phyloP scores from a whole-genome alignment of 2,113 vertebrate species.

The Nerophis ophidion region DNA sequence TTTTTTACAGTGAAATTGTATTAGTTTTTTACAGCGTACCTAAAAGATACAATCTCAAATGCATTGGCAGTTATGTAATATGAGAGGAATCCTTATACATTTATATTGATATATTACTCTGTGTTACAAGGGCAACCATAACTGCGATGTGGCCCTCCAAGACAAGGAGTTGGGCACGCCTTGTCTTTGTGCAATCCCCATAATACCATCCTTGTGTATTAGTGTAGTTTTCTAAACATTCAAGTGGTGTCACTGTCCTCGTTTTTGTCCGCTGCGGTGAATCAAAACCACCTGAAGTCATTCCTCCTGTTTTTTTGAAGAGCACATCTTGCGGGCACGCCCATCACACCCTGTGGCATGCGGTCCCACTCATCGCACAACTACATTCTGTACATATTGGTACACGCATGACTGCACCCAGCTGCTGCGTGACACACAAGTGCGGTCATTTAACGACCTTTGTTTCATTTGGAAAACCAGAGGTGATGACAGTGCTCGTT shows the following conservation, averaged over 20 bases:
- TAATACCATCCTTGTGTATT: not conserved
- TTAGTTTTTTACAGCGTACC: no score
- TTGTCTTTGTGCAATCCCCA: not conserved
- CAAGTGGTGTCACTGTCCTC: slow-evolving; percentile 39
- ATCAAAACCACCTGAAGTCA: not conserved
- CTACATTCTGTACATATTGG: slow-evolving; percentile 55
- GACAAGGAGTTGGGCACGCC: no score
- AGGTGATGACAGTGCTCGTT: not conserved
- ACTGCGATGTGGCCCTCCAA: no score
- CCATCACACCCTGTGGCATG: slow-evolving; percentile 60
- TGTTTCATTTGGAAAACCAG: not conserved
- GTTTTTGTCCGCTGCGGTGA: not conserved
- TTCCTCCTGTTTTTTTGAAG: not conserved
- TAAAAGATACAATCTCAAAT: no score
- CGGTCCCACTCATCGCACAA: slow-evolving; percentile 22
- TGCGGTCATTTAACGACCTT: not conserved
- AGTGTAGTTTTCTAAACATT: not conserved
- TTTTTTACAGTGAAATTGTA: no score
- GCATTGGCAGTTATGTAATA: no score
- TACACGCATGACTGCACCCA: slow-evolving; percentile 42
- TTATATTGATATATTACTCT: no score
- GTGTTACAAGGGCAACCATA: no score
- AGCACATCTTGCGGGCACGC: slow-evolving; percentile 37
- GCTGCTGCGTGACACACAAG: slow-evolving; percentile 16
- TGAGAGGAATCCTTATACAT: no score